Evolutionary conservation across 2,113 vertebrate genomes (phyloP), one percentile per base, ranked within the genome.

Genomic region (Xenotilapia leptura): DNA sequence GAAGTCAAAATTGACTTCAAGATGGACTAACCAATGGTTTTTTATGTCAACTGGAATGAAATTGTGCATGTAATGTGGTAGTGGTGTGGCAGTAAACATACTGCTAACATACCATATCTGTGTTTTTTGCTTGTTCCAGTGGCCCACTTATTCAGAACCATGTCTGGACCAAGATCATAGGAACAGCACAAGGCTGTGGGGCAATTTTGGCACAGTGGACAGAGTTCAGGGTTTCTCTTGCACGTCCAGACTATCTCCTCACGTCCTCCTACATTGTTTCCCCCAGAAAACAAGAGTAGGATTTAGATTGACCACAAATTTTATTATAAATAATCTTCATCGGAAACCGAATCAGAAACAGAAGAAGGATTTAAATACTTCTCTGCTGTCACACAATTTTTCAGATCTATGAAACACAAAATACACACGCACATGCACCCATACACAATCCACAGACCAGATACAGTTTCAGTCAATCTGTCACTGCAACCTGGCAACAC

Each of bases 271-370:
- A 31, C 10, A 49, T 31, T 49, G 15, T 75, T 49, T 28, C 42
- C 26, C 26, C 10, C 42, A 49, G 0, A 49, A 49, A 49, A 31
- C 9, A 11, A 26, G 9, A 77, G 1, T 8, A 1, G 4, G 6
- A 77, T 77, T 77, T 77, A 49, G 2, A 5, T 5, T 49, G 23
- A 49, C 6, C 13, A 4, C 70, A 31, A 33, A 51, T 17, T 49
- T 51, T 77, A 19, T 49, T 31, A 31, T 31, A 0, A 31, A 12
- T 31, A 49, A 49, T 49, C 70, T 0, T 1, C 4, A 49, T 5
- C 1, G 6, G n/a, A 40, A 68, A 40, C 36, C 5, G 3, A 68
- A 68, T 40, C 5, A 31, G 23, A 19, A 31, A 31, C 23, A 2
- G 2, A 77, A 13, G 17, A n/a, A 51, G 10, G 5, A 8, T 33